These are phyloP conservation scores for Stomatorhinus ivindoensis DNA, from an alignment of 2,113 vertebrate species.

Conservation along the genomic window DNA sequence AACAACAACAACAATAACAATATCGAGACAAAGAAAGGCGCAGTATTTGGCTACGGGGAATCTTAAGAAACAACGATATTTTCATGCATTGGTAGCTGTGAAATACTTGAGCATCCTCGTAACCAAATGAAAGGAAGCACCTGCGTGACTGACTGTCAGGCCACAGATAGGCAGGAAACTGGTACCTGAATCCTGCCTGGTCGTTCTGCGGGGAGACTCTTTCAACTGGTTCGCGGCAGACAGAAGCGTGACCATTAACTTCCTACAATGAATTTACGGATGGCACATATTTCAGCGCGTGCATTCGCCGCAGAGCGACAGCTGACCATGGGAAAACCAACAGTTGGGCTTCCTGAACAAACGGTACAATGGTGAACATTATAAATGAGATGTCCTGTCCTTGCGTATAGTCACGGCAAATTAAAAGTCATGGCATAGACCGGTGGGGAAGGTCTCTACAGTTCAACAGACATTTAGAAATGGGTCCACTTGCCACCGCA, in stretches of 20 bases:
- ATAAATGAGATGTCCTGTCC: slow-evolving; percentile 42
- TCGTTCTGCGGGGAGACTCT: slow-evolving; percentile 19
- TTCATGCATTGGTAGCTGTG: neutral
- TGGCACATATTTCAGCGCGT: slow-evolving; percentile 34
- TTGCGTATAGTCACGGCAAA: slow-evolving; percentile 32
- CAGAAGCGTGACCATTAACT: slow-evolving; percentile 45
- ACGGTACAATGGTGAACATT: slow-evolving; percentile 34
- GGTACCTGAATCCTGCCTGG: slow-evolving; percentile 34
- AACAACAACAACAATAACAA: neutral
- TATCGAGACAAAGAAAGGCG: neutral
- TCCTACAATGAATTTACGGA: slow-evolving; percentile 34
- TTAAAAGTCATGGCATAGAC: slow-evolving; percentile 23
- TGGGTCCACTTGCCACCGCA: neutral
- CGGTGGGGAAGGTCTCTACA: slow-evolving; percentile 8
- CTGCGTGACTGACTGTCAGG: slow-evolving; percentile 17
- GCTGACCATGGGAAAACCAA: slow-evolving; percentile 45
- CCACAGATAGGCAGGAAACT: neutral
- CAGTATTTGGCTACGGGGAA: neutral
- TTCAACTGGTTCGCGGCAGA: slow-evolving; percentile 26
- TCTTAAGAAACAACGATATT: neutral
- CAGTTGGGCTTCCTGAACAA: slow-evolving; percentile 41
- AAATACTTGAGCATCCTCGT: neutral
- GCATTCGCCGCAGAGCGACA: slow-evolving; percentile 36
- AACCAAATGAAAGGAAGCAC: slow-evolving; percentile 14
- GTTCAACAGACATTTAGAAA: slow-evolving; percentile 6